These are phyloP conservation scores for Taeniopygia guttata DNA, from an alignment of 2,797 vertebrate species.

Conservation along the genomic window DNA sequence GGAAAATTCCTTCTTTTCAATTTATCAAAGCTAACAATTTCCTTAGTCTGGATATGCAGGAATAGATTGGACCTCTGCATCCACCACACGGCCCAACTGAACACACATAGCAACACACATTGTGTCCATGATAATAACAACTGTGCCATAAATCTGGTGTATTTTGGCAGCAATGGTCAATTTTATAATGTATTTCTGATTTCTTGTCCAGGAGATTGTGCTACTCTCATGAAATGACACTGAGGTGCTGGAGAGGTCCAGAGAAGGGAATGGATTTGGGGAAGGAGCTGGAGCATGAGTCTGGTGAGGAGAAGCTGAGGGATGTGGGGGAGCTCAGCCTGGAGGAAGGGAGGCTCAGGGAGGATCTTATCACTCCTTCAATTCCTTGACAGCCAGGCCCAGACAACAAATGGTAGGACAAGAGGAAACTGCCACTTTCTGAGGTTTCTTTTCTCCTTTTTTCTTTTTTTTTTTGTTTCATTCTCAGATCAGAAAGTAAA, in stretches of 20 bases:
- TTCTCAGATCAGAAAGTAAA: background rate
- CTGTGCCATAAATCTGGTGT: accelerated
- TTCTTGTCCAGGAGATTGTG: background rate
- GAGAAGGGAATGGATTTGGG: background rate
- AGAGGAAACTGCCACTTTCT: background rate
- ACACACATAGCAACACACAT: accelerated
- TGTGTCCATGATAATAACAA: accelerated
- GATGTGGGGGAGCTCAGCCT: background rate
- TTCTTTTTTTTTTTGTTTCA: too few relatives aligned
- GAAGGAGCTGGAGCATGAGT: background rate
- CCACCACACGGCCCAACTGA: background rate
- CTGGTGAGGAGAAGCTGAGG: background rate
- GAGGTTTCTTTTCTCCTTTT: background rate
- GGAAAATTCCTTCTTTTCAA: background rate
- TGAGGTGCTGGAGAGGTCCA: background rate
- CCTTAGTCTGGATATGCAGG: background rate
- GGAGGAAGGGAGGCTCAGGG: background rate
- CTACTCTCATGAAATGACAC: background rate
- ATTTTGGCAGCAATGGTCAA: background rate
- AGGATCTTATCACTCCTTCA: background rate
- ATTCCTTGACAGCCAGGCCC: background rate
- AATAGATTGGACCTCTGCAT: accelerated
- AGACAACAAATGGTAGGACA: background rate
- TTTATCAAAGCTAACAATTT: background rate
- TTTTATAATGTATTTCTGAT: background rate